Evolutionary conservation across 2,797 vertebrate species (phyloP), one percentile per base, ranked within the genome.

Genomic region (Silurus aristotelis): DNA sequence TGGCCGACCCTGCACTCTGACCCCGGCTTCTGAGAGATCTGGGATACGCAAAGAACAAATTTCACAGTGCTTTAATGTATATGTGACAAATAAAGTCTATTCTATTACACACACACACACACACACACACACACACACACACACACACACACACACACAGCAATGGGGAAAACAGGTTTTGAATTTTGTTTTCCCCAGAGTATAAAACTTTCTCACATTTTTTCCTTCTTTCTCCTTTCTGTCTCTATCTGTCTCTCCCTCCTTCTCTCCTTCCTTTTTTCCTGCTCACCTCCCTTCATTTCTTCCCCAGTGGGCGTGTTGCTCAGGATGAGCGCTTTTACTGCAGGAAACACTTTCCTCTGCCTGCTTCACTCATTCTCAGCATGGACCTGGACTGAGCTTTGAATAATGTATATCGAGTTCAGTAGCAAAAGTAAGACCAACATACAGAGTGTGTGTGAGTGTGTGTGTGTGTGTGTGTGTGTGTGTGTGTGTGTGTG

Each of bases 261-360:
- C 48, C 6, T 52, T 52, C 48, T 10, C 9, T 52, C 48, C 48
- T 52, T 52, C 31, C 31, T 31, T 31, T 31, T 31, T 31, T 31
- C 31, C 31, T 31, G 15, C 20, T 46, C 63, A 80, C 27, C 38
- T 46, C 52, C 67, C 25, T 48, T 25, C 58, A 72, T 43, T 66
- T 17, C n/a, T 55, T 60, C 52, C 83, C 79, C 66, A 43, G 56
- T 77, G 86, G 80, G 80, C 66, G 83, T 83, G 83, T 82, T 85
- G 63, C 82, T 77, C 85, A 60, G 78, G 82, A 87, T 83, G 82
- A 89, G 79, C 56, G 83, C 27, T 86, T 22, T 84, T 81, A 86
- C 83, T 76, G 83, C 80, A 48, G 60, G 80, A 87, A 89, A 89
- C 89, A n/a, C 89, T 92, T 89, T 89, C 88, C 85, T 86, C 88